A percentile compares a stretch with the other conserved stretches of the same genome.
Evolutionary conservation across 2,888 invertebrate species (phyloP).

Genomic region (Tryphoninae sp.): DNA sequence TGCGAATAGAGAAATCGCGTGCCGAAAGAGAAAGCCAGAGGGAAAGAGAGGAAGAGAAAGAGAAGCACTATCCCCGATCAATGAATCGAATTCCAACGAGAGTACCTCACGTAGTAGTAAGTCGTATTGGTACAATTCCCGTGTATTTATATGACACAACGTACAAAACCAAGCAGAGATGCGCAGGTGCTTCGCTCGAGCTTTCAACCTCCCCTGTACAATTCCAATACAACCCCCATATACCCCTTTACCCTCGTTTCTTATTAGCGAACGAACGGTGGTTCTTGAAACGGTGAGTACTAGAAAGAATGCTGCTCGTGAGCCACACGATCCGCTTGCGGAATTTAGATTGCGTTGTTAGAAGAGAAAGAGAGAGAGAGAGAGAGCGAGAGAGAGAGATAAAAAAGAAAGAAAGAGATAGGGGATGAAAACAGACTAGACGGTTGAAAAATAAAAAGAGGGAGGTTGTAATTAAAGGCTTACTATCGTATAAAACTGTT

Average conservation of each 20-base stretch:
- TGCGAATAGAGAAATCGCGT: slow-evolving; percentile 3
- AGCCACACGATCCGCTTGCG: slow-evolving; percentile 52
- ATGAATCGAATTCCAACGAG: slow-evolving; percentile 59
- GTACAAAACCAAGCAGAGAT: slow-evolving; percentile 22
- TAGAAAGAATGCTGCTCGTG: neutral
- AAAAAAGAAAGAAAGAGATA: slow-evolving; percentile 4
- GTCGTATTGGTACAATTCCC: slow-evolving; percentile 12
- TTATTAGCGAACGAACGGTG: slow-evolving; percentile 44
- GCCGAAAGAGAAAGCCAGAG: slow-evolving; percentile 8
- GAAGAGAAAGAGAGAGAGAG: slow-evolving; percentile 58
- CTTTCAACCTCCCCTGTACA: slow-evolving; percentile 6
- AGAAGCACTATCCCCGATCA: slow-evolving; percentile 25
- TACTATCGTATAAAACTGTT: slow-evolving; percentile 14
- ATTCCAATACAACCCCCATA: slow-evolving; percentile 31
- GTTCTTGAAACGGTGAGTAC: neutral
- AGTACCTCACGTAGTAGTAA: slow-evolving; percentile 41
- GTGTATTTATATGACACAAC: slow-evolving; percentile 19
- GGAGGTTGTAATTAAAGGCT: slow-evolving; percentile 13
- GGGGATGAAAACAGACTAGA: neutral
- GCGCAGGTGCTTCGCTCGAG: neutral
- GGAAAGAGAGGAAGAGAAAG: slow-evolving; percentile 5
- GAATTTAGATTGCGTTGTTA: slow-evolving; percentile 78
- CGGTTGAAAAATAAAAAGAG: slow-evolving; percentile 11
- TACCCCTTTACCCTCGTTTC: slow-evolving; percentile 14
- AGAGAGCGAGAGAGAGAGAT: slow-evolving; percentile 45